A percentile compares a stretch with the other conserved stretches of the same genome.
Conservation (phyloP, 2,797 vertebrate species). For the Sebastes oblongus region DNA sequence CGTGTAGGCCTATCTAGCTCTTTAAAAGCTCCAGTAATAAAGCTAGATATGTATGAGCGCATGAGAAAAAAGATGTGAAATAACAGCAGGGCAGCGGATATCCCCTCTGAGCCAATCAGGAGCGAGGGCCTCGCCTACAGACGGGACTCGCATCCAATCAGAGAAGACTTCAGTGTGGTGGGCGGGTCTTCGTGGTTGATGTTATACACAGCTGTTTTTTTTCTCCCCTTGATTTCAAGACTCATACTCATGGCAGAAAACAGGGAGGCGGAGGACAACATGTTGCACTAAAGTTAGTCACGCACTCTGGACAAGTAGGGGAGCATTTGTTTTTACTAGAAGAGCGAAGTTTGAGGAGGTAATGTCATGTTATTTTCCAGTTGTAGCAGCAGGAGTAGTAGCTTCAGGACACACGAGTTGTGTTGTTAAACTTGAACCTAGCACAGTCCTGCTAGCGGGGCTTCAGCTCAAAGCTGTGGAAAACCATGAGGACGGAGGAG, state of each 20-base stretch:
- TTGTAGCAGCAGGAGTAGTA: constrained; percentile 18
- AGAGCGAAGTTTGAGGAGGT: constrained; percentile 1
- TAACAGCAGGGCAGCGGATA: constrained; percentile 13
- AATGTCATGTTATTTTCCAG: constrained; percentile 22
- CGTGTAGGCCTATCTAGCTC: background rate
- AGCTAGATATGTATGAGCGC: constrained; percentile 58
- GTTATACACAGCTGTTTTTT: constrained; percentile 75
- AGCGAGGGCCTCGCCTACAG: background rate
- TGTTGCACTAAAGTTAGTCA: background rate
- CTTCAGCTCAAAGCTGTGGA: constrained; percentile 32
- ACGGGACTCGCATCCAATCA: constrained; percentile 65
- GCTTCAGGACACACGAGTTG: constrained; percentile 20
- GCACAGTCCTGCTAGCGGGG: constrained; percentile 9
- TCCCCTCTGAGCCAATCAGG: constrained; percentile 67
- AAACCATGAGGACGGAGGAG: constrained; percentile 58
- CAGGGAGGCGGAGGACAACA: background rate
- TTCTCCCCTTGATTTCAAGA: constrained; percentile 49
- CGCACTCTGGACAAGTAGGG: background rate
- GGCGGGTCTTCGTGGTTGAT: constrained; percentile 61
- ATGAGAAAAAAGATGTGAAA: constrained; percentile 61
- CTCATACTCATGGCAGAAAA: constrained; percentile 32
- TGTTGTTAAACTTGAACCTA: constrained; percentile 41
- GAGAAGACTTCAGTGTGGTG: background rate
- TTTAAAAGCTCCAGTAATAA: background rate
- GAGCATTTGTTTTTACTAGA: background rate